Base-by-base conservation (phyloP, 1,140 invertebrate species). In the Drosophila bipectinata region DNA sequence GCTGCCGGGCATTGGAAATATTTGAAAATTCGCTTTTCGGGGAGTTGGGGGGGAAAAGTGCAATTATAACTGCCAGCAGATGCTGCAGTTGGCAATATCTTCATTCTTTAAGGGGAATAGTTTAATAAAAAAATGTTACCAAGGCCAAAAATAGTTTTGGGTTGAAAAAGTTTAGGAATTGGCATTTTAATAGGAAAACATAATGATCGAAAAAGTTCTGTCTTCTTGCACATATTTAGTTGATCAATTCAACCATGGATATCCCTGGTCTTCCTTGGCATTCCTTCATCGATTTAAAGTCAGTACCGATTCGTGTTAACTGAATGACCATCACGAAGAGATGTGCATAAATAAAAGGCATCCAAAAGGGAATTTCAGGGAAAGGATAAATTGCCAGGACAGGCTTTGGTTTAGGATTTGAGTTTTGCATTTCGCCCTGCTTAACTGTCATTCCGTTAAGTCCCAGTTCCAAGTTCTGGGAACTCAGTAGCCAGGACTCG, bases 251-350 rank as follows among this genome's bases (percentile, higher is more conserved):
- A 1, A 18, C 45, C n/a, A 59, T 18, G 45, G 15, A 15, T 10
- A 26, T 51, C 5, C n/a, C 7, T 30, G 24, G 12, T 10, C 14
- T 9, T 26, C 1, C 9, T n/a, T 15, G 26, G 28, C 15, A 37
- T 28, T 28, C 26, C 26, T 28, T 28, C 48, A 69, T 69, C 48
- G 63, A 69, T 69, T 69, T 56, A 68, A 67, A 68, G 66, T 69
- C 63, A 68, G 15, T 15, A 48, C 26, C 51, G 66, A 56, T 69
- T 69, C 68, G 32, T 24, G 44, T 56, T 68, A 32, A 5, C 44
- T 41, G 41, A 68, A 39, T 69, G 51, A 49, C 66, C 66, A 39
- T 41, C 44, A 56, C 12, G 37, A 8, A 26, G n/a, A 26, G 44
- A 68, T 26, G 63, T 68, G 24, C 66, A 56, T 49, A 69, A 69